phyloP scores from a whole-genome alignment of 2,797 vertebrate species.

The Buceros bicornis region DNA sequence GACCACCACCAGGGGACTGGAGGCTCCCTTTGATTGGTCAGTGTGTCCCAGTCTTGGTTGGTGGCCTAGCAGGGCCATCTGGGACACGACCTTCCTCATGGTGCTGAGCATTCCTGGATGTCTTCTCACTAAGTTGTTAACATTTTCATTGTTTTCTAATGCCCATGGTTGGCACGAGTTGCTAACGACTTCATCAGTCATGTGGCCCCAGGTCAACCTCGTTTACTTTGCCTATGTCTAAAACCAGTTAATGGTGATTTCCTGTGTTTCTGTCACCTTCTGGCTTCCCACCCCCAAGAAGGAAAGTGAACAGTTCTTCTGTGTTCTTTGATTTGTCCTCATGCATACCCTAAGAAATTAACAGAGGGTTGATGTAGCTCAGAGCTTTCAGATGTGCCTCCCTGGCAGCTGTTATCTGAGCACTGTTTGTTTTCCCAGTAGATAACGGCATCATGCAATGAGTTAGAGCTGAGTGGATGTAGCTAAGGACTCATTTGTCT shows the following conservation, averaged over 20 bases:
- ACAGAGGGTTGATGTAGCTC: background rate
- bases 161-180: background rate
- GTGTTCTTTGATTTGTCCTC: background rate
- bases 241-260: background rate
- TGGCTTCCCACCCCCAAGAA: background rate
- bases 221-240: background rate
- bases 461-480: background rate
- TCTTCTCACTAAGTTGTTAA: background rate
- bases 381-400: background rate
- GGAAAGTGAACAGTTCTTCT: background rate
- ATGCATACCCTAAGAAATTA: background rate
- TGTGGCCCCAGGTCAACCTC: background rate
- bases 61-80: background rate
- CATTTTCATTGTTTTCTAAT: background rate
- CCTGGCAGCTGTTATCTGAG: background rate
- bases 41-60: background rate
- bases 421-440: background rate
- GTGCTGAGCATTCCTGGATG: rapidly evolving
- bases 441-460: background rate
- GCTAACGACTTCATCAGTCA: background rate
- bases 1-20: background rate
- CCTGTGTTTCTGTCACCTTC: background rate
- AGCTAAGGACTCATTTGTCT: background rate
- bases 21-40: background rate
- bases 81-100: rapidly evolving